Conservation (phyloP, 2,888 invertebrate genomes). For the Drosophila infuscata region DNA sequence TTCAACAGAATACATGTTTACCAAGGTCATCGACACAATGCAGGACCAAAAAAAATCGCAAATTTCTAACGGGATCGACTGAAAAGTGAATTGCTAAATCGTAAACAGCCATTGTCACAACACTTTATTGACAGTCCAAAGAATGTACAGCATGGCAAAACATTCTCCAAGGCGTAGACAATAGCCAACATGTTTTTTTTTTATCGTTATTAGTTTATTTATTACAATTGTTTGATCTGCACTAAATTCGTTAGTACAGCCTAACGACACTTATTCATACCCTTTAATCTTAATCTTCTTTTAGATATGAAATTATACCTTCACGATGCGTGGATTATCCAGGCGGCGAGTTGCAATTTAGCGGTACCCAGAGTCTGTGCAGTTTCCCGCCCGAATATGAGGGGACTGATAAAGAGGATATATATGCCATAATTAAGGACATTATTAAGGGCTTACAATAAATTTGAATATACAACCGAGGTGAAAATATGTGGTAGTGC, state of each 20-base stretch:
- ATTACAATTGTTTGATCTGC: background rate
- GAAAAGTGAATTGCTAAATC: too few species aligned
- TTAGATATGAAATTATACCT: constrained; percentile 63
- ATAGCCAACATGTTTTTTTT: background rate
- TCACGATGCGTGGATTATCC: constrained; percentile 58
- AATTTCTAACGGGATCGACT: too few species aligned
- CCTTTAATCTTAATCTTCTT: background rate
- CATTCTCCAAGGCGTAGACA: background rate
- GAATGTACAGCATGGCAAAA: too few species aligned
- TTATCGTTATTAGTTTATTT: background rate
- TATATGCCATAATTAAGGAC: constrained; percentile 64
- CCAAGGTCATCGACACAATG: too few species aligned
- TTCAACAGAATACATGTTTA: too few species aligned
- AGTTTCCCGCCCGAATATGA: constrained; percentile 61
- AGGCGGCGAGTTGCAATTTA: constrained; percentile 49
- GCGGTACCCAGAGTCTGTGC: constrained; percentile 59
- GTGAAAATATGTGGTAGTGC: background rate
- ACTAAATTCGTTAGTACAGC: background rate
- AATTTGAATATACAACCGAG: background rate
- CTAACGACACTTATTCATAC: background rate
- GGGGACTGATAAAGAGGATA: constrained; percentile 50
- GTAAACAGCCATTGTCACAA: too few species aligned
- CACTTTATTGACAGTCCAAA: too few species aligned
- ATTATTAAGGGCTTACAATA: constrained; percentile 51
- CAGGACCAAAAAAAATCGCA: too few species aligned